Evolutionary conservation across 2,113 vertebrate genomes (phyloP), one percentile per base, ranked within the genome.

Genomic region (Oreochromis spilurus): DNA sequence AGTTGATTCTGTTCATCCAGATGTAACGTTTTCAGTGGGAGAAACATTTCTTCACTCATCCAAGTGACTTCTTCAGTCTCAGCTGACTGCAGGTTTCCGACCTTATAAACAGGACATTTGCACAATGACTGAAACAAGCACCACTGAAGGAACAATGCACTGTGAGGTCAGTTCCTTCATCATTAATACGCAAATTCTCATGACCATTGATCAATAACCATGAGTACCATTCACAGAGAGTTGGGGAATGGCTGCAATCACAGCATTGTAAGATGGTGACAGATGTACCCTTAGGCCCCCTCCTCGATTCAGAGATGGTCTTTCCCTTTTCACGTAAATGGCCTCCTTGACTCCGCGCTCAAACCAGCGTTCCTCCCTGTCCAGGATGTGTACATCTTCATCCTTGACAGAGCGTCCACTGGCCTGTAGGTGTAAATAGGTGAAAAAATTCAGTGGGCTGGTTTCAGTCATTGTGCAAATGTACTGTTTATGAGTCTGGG

Each of bases 261-360:
- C 52, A 54, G 52, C 52, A 12, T 21, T 54, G 53, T 6, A 4
- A 2, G 53, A 54, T 0, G 50, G 19, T 0, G n/a, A 54, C 0
- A 54, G n/a, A 54, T 54, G n/a, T 0, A 4, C 5, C 53, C n/a
- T 54, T 4, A 11, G n/a, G 5, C 2, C 53, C 50, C 3, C 52
- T 54, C n/a, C n/a, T 54, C 0, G 0, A 54, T 0, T 54, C 5
- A 54, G 21, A 24, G 2, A 55, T 13, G 11, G 53, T 55, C 21
- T 4, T 55, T 24, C 53, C 6, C 21, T 0, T 55, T 0, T 24
- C 21, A 55, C 1, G 0, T 55, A 0, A 55, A 55, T 0, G 21
- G 11, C 11, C 53, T 55, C 21, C 1, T 54, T 54, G 5, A 54
- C 53, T 4, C 53, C 0, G 1, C 10, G 0, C 10, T 54, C n/a